A percentile compares a stretch with the other conserved stretches of the same genome.
Conservation (phyloP, 2,797 vertebrate species). For the Argya squamiceps region DNA sequence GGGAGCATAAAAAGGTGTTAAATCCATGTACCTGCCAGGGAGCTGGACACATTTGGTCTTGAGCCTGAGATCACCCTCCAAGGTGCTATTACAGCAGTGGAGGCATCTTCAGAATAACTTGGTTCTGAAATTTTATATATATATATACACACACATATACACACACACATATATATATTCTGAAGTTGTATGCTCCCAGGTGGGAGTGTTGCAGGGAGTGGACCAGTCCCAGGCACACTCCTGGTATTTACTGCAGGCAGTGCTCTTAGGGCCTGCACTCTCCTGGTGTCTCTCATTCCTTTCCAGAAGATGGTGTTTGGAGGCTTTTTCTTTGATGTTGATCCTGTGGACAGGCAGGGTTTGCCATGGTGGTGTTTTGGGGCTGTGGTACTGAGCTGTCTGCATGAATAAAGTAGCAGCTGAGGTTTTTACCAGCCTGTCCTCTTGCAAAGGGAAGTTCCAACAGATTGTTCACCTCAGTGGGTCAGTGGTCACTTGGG, state of each 20-base stretch:
- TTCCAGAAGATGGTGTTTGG: neutral
- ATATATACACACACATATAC: rapidly evolving
- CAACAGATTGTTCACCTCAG: neutral
- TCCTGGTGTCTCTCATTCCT: neutral
- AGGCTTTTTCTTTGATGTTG: neutral
- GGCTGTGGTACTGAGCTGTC: neutral
- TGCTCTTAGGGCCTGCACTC: neutral
- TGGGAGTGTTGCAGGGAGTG: neutral
- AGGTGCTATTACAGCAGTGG: neutral
- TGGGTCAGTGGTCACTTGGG: neutral
- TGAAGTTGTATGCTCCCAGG: neutral
- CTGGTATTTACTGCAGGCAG: neutral
- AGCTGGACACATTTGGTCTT: neutral
- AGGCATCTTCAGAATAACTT: neutral
- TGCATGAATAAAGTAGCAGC: neutral
- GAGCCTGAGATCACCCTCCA: neutral
- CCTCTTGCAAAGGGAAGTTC: neutral
- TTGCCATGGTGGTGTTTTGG: neutral
- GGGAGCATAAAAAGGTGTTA: neutral
- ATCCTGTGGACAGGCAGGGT: neutral
- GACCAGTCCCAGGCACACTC: neutral
- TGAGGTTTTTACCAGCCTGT: neutral
- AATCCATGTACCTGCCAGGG: neutral
- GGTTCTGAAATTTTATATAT: neutral
- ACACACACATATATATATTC: neutral